Conservation (phyloP, 2,797 vertebrate species). For the Gallinago solitaria region DNA sequence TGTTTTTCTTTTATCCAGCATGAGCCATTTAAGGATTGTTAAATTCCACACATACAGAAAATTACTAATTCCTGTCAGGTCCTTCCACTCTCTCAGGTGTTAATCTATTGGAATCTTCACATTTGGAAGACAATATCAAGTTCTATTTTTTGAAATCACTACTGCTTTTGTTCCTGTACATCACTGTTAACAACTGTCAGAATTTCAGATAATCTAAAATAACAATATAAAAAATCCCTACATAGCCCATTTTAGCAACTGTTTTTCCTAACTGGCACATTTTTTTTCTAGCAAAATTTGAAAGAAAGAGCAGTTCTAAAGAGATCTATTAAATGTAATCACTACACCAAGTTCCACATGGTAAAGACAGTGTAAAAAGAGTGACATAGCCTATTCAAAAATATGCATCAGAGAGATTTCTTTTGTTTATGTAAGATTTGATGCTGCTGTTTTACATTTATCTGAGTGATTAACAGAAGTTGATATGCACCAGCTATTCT, state of each 20-base stretch:
- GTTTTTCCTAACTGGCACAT: background rate
- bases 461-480: background rate
- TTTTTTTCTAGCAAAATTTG: background rate
- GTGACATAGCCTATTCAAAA: background rate
- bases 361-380: background rate
- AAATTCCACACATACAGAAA: background rate
- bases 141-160: background rate
- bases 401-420: background rate
- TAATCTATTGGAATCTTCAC: background rate
- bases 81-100: background rate
- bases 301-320: background rate
- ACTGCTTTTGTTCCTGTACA: background rate
- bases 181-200: background rate
- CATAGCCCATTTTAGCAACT: background rate
- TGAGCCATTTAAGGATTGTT: background rate
- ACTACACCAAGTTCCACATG: background rate
- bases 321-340: background rate
- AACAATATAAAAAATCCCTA: fast-evolving
- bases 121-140: background rate
- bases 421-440: background rate
- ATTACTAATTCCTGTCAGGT: background rate
- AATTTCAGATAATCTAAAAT: background rate
- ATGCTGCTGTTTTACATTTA: background rate
- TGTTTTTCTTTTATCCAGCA: constrained; percentile 35
- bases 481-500: background rate